Percentiles rank a stretch among this genome's conserved stretches.
Evolutionary conservation across 1,140 invertebrate genomes (phyloP).

Genomic region (Ctenoplectra terminalis): DNA sequence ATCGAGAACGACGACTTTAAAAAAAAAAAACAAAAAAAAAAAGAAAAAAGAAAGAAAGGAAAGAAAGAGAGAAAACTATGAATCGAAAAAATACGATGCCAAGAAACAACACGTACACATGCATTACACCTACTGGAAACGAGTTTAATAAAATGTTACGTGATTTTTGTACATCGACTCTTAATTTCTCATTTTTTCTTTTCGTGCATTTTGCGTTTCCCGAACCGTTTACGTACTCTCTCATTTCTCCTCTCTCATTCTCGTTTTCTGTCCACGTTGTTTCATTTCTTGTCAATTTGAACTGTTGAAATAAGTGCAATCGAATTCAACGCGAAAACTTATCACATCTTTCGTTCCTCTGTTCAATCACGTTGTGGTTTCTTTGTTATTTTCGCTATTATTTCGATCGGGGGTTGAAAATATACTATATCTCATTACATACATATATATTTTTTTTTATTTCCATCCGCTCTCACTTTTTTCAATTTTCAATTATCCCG

Average conservation of each 20-base stretch:
- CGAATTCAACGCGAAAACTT: neutral
- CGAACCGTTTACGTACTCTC: constrained; percentile 37
- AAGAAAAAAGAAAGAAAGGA: neutral
- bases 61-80: constrained; percentile 49
- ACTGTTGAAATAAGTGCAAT: neutral
- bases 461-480: neutral
- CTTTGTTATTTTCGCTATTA: no score
- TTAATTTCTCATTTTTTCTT: constrained; percentile 73
- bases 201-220: constrained; percentile 43
- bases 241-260: neutral
- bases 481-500: no score
- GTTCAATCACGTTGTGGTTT: no score
- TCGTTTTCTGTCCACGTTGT: neutral
- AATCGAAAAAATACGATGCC: constrained; percentile 45
- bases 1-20: constrained; percentile 4
- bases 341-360: no score
- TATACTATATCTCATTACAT: neutral
- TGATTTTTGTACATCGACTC: constrained; percentile 76
- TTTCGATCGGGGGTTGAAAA: neutral
- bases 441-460: neutral
- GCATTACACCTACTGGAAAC: constrained; percentile 70
- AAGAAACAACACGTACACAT: constrained; percentile 73
- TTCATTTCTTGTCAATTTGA: neutral
- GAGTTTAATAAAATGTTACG: constrained; percentile 80
- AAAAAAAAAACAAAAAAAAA: no score